phyloP scores from a whole-genome alignment of 2,113 vertebrate genomes.

The Brachypteracias leptosomus region DNA sequence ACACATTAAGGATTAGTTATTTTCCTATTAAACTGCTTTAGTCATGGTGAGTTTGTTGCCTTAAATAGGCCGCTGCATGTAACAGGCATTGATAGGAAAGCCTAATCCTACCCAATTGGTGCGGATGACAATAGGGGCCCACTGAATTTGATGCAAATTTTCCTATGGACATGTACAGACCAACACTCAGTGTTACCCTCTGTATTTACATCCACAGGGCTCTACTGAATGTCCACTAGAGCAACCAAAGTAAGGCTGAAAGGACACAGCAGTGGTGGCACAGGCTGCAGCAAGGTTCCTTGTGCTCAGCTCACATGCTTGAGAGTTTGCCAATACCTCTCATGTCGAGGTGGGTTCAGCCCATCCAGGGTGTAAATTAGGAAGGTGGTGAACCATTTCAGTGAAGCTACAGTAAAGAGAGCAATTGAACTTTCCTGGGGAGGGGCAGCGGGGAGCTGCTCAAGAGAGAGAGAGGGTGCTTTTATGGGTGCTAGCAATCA shows the following conservation, averaged over 20 bases:
- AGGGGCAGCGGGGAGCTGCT: not conserved
- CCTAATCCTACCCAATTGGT: not conserved
- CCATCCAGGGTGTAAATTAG: not conserved
- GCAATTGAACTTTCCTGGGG: not conserved
- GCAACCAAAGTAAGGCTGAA: not conserved
- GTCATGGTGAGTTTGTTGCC: slow-evolving; percentile 44
- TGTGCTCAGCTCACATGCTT: not conserved
- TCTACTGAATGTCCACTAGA: not conserved
- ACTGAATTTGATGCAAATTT: not conserved
- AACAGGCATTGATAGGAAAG: not conserved
- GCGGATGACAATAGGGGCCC: not conserved
- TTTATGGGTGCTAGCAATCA: not conserved
- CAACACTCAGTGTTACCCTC: not conserved
- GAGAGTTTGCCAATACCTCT: not conserved
- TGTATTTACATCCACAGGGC: not conserved
- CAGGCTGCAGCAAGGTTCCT: accelerated
- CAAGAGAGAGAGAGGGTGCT: not conserved
- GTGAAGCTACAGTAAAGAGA: not conserved
- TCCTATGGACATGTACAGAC: not conserved
- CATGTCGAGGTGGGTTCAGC: not conserved
- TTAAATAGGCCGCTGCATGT: slow-evolving; percentile 26
- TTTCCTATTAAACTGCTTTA: slow-evolving; percentile 67
- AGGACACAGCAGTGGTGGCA: not conserved
- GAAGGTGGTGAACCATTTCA: not conserved
- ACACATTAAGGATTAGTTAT: slow-evolving; percentile 60